A percentile compares a stretch with the other conserved stretches of the same genome.
Conservation (phyloP, 2,113 vertebrate species). For the Phalacrocorax brasilianus region DNA sequence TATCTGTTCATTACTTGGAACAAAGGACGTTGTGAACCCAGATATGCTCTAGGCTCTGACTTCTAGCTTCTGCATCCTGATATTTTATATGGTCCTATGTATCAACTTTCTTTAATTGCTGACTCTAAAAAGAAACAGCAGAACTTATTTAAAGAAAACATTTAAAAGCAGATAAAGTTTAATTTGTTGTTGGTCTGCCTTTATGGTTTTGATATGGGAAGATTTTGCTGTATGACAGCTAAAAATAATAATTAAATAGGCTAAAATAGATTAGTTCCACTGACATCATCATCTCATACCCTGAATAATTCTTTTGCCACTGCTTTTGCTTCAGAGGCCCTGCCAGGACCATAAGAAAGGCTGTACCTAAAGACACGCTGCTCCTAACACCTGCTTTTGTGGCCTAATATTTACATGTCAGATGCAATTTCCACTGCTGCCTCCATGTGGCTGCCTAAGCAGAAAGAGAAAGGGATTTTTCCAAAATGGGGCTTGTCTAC, state of each 20-base stretch:
- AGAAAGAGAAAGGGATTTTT: not conserved
- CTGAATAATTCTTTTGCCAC: not conserved
- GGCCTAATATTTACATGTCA: not conserved
- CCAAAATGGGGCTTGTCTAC: not conserved
- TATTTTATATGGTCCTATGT: not conserved
- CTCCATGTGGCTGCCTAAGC: not conserved
- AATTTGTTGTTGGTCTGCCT: not conserved
- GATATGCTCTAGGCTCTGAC: not conserved
- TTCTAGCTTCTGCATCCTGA: not conserved
- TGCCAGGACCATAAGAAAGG: not conserved
- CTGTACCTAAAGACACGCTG: not conserved
- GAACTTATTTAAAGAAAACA: not conserved
- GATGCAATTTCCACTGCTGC: not conserved
- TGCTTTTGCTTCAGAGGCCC: not conserved
- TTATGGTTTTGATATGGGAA: not conserved
- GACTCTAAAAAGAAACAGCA: not conserved
- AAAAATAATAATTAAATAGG: not conserved
- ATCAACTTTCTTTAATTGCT: not conserved
- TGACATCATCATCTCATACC: not conserved
- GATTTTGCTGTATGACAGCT: not conserved
- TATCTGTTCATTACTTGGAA: not conserved
- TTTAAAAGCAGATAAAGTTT: not conserved
- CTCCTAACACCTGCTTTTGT: not conserved
- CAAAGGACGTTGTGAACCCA: not conserved
- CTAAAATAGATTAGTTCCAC: constrained; percentile 3